A percentile compares a stretch with the other conserved stretches of the same genome.
phyloP scores from a whole-genome alignment of 2,113 vertebrate genomes.

The Malurus cyaneus region DNA sequence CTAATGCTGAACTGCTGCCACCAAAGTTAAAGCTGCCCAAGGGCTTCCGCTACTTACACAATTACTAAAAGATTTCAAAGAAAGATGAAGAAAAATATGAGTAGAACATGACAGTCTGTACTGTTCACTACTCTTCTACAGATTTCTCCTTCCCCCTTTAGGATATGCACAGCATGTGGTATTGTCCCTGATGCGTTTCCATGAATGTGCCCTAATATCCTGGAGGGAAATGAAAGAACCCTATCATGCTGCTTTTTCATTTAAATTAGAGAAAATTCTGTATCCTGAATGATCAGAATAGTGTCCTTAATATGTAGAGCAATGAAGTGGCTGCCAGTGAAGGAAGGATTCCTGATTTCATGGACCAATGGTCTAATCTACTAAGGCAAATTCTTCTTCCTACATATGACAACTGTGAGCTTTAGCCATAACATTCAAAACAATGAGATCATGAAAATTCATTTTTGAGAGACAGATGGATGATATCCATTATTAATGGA shows the following conservation, averaged over 20 bases:
- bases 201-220: slow-evolving; percentile 50
- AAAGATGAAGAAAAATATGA: neutral
- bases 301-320: slow-evolving; percentile 20
- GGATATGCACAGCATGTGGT: slow-evolving; percentile 5
- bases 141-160: slow-evolving; percentile 1
- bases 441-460: slow-evolving; percentile 71
- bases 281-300: slow-evolving; percentile 10
- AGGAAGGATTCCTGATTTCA: slow-evolving; percentile 57
- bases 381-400: slow-evolving; percentile 58
- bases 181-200: neutral
- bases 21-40: neutral
- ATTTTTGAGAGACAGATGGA: slow-evolving; percentile 70
- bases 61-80: slow-evolving; percentile 20
- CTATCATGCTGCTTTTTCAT: slow-evolving; percentile 59
- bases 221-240: slow-evolving; percentile 60
- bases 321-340: neutral
- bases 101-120: neutral
- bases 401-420: slow-evolving; percentile 53
- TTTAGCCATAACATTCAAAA: slow-evolving; percentile 47
- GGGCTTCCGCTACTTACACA: neutral
- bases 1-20: neutral
- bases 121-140: neutral
- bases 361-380: slow-evolving; percentile 56
- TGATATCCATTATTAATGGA: slow-evolving; percentile 73
- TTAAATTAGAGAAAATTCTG: slow-evolving; percentile 47